Evolutionary conservation across 2,797 vertebrate species (phyloP).

Genomic region (Rhodeus uyekii): DNA sequence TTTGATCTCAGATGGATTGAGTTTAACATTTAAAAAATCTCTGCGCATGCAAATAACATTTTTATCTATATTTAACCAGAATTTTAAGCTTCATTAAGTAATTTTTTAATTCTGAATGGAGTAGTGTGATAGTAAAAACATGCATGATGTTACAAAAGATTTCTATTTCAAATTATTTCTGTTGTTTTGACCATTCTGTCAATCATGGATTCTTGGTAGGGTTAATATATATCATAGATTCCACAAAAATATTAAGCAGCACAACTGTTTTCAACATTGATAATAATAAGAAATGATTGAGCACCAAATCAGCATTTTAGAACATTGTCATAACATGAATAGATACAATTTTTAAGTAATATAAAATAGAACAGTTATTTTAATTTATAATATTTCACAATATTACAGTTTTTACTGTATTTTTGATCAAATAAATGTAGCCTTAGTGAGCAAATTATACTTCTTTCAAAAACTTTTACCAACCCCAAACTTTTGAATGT

Average conservation of each 20-base stretch:
- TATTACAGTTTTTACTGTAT: not conserved
- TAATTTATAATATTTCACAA: not conserved
- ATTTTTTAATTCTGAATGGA: not conserved
- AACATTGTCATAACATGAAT: no score
- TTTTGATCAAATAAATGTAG: not conserved
- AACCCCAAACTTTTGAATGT: not conserved
- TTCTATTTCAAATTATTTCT: not conserved
- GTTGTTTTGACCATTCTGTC: not conserved
- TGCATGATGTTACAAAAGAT: no score
- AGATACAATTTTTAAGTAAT: no score
- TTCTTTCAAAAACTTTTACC: not conserved
- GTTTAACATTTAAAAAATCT: not conserved
- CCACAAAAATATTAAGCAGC: not conserved
- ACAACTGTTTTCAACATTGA: not conserved
- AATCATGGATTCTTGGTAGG: not conserved
- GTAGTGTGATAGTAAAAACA: no score
- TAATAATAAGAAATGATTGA: not conserved
- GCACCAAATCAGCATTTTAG: not conserved
- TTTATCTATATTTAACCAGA: not conserved
- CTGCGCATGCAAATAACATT: not conserved
- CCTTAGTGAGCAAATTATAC: not conserved
- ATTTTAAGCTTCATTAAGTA: not conserved
- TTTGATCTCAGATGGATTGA: slow-evolving; percentile 8
- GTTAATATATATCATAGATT: not conserved
- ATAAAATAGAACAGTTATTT: no score